Conservation (phyloP, 2,113 vertebrate genomes). For the Syngnathoides biaculeatus region DNA sequence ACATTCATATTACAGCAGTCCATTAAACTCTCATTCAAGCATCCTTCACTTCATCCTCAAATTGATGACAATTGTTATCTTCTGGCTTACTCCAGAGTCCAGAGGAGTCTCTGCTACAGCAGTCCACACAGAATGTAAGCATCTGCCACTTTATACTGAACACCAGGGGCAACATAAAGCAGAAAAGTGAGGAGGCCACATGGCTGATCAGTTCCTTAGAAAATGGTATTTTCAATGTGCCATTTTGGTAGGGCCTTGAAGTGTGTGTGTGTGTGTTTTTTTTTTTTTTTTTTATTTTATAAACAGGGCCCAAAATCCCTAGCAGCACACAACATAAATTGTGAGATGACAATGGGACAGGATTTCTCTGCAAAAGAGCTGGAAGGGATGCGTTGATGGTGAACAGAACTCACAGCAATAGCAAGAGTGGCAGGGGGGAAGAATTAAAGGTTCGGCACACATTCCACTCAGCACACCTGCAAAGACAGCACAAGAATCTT, state of each 20-base stretch:
- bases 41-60: conserved; percentile 16
- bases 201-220: neutral
- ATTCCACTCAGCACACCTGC: neutral
- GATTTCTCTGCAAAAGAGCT: neutral
- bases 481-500: neutral
- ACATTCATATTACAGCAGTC: conserved; percentile 44
- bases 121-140: conserved; percentile 16
- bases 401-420: conserved; percentile 28
- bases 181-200: neutral
- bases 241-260: neutral
- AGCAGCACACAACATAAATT: conserved; percentile 20
- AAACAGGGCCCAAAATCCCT: neutral
- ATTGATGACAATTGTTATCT: neutral
- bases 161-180: conserved; percentile 9
- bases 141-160: conserved; percentile 34
- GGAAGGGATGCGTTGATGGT: conserved; percentile 2
- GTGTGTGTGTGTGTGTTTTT: neutral
- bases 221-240: neutral
- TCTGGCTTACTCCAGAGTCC: conserved; percentile 16
- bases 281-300: neutral
- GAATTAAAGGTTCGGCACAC: conserved; percentile 4
- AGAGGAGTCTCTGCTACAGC: conserved; percentile 8
- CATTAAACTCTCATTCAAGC: conserved; percentile 26
- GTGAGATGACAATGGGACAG: neutral
- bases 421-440: conserved; percentile 18